Percentiles rank a stretch among this genome's conserved stretches.
These are phyloP conservation scores for Myanophis thanlyinensis DNA, from an alignment of 2,113 vertebrate genomes.

Conservation along the genomic window DNA sequence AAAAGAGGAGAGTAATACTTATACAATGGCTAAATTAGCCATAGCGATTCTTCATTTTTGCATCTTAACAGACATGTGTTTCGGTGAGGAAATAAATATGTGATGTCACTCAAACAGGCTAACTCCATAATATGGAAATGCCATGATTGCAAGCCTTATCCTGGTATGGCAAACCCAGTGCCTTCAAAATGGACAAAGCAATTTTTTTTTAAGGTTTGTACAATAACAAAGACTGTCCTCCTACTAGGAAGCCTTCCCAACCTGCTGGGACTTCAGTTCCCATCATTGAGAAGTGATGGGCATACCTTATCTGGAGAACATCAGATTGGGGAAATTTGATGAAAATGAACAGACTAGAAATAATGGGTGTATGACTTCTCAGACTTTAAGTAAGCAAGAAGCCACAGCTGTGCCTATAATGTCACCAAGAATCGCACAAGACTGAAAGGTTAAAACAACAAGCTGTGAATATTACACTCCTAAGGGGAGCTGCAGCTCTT, in stretches of 20 bases:
- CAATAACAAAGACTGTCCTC: not conserved
- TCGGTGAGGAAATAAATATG: constrained; percentile 9
- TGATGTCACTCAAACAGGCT: not conserved
- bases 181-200: not conserved
- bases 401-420: not conserved
- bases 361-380: not conserved
- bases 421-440: not conserved
- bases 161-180: not conserved
- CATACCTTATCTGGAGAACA: not conserved
- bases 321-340: not conserved
- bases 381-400: not conserved
- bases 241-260: not conserved
- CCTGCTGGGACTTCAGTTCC: not conserved
- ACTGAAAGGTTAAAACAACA: not conserved
- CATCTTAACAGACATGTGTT: constrained; percentile 15
- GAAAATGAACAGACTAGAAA: not conserved
- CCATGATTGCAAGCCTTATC: not conserved
- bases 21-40: constrained; percentile 29
- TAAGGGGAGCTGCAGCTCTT: not conserved
- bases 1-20: constrained; percentile 47
- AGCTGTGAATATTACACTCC: not conserved
- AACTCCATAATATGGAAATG: constrained; percentile 26
- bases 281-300: not conserved
- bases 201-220: not conserved
- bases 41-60: constrained; percentile 1